Base-by-base conservation (phyloP, 2,797 vertebrate species). In the Luscinia luscinia region DNA sequence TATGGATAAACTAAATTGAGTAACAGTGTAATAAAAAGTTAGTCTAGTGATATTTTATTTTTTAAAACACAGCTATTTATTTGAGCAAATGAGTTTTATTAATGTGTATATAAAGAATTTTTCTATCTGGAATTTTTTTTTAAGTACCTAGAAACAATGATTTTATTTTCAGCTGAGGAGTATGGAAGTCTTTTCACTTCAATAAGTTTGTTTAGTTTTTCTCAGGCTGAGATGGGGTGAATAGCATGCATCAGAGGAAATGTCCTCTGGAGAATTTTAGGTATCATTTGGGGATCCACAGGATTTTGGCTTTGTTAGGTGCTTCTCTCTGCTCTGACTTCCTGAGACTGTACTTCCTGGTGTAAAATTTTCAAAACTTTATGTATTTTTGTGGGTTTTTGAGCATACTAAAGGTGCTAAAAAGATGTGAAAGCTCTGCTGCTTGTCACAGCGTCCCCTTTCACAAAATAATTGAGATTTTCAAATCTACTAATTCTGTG, bases 1-100 rank as follows among this genome's bases (percentile, higher is more conserved):
- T 86, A 26, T 51, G 40, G 61, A 51, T 86, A 58, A 58, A 68
- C 69, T 74, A 45, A 93, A 88, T 86, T 86, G 62, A 90, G 46
- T 74, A 69, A 78, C 23, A 49, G 34, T 8, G 6, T 70, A 77
- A 83, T 89, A 93, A 89, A 93, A 87, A 46, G 28, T 54, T 92
- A 72, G 17, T 62, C 19, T 67, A 45, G 52, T 78, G 62, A 57
- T 67, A 87, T 38, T 89, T 82, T 49, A 38, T 27, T 46, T 87
- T 79, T 90, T 5, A 30, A 34, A 16, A 41, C 21, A 15, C 9
- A 34, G 16, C 48, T 85, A 34, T 74, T 91, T 90, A 64, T 93
- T 94, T 85, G 38, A 27, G 32, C 7, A 88, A 77, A 88, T 91
- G 11, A 38, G 3, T 81, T 94, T 93, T 84, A 85, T 90, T 38